A percentile compares a stretch with the other conserved stretches of the same genome.
phyloP scores from a whole-genome alignment of 2,797 vertebrate species.

The Takifugu rubripes region DNA sequence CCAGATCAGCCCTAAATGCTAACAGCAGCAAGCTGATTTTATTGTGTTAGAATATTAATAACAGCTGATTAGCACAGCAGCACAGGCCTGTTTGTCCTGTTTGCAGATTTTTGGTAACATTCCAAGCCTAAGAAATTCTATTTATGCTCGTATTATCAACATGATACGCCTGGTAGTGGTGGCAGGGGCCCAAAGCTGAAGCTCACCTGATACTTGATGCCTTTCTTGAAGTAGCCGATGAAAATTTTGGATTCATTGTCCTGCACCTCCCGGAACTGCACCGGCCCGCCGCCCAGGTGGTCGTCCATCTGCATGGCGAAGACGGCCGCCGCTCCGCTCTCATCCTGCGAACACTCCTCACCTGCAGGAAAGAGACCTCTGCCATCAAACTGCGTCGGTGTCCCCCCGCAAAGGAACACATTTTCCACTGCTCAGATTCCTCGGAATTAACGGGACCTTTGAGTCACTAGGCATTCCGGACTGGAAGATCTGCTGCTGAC shows the following conservation, averaged over 20 bases:
- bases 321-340: constrained; percentile 90
- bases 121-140: no score
- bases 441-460: constrained; percentile 24
- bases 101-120: no score
- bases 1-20: no score
- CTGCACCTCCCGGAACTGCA: constrained; percentile 92
- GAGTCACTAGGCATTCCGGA: constrained; percentile 18
- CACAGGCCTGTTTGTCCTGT: no score
- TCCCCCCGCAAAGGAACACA: not conserved
- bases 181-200: not conserved
- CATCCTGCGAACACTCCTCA: constrained; percentile 89
- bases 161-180: no score
- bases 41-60: no score
- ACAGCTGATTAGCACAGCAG: no score
- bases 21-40: no score
- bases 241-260: constrained; percentile 84
- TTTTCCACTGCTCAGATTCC: not conserved
- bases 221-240: constrained; percentile 91
- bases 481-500: constrained; percentile 2
- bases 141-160: no score
- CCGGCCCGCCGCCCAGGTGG: constrained; percentile 83
- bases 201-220: constrained; percentile 90
- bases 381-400: not conserved
- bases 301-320: constrained; percentile 94
- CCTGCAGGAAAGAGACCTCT: constrained; percentile 68